A percentile compares a stretch with the other conserved stretches of the same genome.
Conservation (phyloP, 2,888 invertebrate genomes). For the Agelastica alni region DNA sequence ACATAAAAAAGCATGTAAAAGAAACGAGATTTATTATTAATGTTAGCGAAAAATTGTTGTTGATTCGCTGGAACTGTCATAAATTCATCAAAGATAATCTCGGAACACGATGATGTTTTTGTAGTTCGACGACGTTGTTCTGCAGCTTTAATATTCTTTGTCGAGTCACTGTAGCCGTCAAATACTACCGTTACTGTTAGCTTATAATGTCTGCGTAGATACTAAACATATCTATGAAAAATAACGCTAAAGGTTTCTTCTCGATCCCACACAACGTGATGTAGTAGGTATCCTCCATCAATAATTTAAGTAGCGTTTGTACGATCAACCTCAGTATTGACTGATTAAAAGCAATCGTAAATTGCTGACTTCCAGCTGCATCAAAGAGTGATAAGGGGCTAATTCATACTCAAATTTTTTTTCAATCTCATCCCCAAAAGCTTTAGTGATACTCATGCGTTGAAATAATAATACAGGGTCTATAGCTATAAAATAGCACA, state of each 20-base stretch:
- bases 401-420: conserved; percentile 9
- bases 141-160: no score
- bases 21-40: conserved; percentile 20
- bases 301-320: conserved; percentile 18
- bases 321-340: conserved; percentile 15
- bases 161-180: no score
- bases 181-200: no score
- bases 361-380: conserved; percentile 28
- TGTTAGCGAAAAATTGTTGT: conserved; percentile 6
- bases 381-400: conserved; percentile 9
- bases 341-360: conserved; percentile 21
- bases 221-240: no score
- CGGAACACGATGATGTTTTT: no score
- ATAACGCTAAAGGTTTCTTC: no score
- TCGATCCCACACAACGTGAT: conserved; percentile 18
- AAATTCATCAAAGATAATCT: background rate
- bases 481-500: no score
- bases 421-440: conserved; percentile 10
- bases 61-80: conserved; percentile 1
- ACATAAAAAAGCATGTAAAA: conserved; percentile 16
- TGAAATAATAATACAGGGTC: conserved; percentile 7
- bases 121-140: no score
- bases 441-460: conserved; percentile 7
- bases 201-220: no score
- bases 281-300: conserved; percentile 8